These are phyloP conservation scores for Tragelaphus scriptus DNA, from an alignment of 2,113 vertebrate genomes.

Conservation along the genomic window DNA sequence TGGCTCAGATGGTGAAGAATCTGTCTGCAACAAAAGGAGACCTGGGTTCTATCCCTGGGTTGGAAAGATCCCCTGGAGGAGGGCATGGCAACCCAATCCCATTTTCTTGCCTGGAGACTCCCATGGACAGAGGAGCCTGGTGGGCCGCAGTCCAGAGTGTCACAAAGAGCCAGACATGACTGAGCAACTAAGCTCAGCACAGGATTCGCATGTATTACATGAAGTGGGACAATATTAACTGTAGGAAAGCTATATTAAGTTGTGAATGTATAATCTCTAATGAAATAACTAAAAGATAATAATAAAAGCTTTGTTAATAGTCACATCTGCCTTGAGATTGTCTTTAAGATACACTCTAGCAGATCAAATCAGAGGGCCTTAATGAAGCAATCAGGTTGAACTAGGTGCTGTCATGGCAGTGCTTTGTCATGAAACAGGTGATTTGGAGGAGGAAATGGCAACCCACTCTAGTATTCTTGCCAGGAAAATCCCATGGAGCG, in stretches of 20 bases:
- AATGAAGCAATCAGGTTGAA: neutral
- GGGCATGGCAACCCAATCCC: neutral
- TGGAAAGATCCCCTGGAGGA: neutral
- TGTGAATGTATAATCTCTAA: neutral
- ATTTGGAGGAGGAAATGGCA: neutral
- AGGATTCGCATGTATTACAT: neutral
- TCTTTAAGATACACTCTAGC: neutral
- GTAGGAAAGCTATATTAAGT: neutral
- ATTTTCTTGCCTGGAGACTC: neutral
- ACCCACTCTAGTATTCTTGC: neutral
- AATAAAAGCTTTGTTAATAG: neutral
- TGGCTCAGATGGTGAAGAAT: neutral
- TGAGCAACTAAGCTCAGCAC: neutral
- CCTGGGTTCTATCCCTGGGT: neutral
- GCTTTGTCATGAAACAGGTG: neutral
- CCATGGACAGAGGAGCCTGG: neutral
- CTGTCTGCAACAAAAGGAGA: neutral
- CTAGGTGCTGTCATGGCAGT: neutral
- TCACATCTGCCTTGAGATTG: neutral
- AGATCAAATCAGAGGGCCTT: neutral
- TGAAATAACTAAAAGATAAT: neutral
- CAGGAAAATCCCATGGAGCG: neutral
- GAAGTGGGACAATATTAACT: neutral
- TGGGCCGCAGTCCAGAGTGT: neutral
- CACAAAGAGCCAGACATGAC: neutral